A percentile compares a stretch with the other conserved stretches of the same genome.
phyloP scores from a whole-genome alignment of 1,140 invertebrate genomes.

The Meloidogyne chitwoodi region DNA sequence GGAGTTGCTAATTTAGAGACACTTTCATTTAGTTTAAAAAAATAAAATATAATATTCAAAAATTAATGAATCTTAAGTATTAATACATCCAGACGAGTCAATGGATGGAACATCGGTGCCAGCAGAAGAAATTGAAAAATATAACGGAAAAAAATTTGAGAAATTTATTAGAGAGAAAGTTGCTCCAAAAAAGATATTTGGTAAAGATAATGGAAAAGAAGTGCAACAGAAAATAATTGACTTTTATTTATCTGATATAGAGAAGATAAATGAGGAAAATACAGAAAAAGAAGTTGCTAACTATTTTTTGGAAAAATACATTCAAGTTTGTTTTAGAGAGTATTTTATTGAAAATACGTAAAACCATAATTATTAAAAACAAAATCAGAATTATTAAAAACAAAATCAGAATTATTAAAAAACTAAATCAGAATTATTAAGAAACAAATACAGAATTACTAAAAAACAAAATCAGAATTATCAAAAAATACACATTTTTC shows the following conservation, averaged over 20 bases:
- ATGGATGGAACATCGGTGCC: background rate
- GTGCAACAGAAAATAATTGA: slow-evolving; percentile 34
- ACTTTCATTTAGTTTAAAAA: background rate
- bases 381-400: background rate
- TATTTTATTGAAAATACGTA: background rate
- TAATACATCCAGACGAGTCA: background rate
- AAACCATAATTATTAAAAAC: background rate
- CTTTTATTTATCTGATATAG: slow-evolving; percentile 24
- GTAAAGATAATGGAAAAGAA: slow-evolving; percentile 8
- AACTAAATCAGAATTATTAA: background rate
- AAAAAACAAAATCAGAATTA: background rate
- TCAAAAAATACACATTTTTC: background rate
- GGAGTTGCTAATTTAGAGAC: background rate
- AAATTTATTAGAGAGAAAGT: slow-evolving; percentile 15
- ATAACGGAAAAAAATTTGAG: slow-evolving; percentile 23
- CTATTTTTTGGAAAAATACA: slow-evolving; percentile 30
- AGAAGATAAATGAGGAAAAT: slow-evolving; percentile 1
- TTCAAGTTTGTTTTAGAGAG: slow-evolving; percentile 3
- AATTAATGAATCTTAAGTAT: background rate
- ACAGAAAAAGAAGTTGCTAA: background rate
- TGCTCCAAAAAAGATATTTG: slow-evolving; percentile 21
- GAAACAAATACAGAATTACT: background rate
- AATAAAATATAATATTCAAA: background rate
- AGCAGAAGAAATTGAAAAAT: slow-evolving; percentile 7
- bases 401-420: background rate